Evolutionary conservation across 2,113 vertebrate genomes (phyloP).

Genomic region (Hemicordylus capensis): DNA sequence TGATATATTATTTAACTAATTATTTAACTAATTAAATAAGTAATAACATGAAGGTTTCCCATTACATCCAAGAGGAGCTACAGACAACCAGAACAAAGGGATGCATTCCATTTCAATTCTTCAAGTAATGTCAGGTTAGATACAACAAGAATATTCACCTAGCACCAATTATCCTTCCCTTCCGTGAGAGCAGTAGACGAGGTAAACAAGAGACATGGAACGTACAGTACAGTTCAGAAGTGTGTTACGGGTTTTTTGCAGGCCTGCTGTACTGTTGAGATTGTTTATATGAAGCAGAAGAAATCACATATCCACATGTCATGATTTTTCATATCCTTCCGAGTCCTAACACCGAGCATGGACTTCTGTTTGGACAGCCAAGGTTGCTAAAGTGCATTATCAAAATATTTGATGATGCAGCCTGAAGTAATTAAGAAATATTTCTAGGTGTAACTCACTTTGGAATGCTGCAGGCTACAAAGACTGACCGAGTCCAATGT

Average conservation of each 20-base stretch:
- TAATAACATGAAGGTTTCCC: too few species aligned
- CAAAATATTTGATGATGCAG: conserved; percentile 14
- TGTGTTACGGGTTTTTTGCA: not conserved
- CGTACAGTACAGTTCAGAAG: not conserved
- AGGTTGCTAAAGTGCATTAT: conserved; percentile 17
- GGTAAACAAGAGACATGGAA: not conserved
- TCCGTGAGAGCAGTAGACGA: not conserved
- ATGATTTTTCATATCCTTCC: conserved; percentile 13
- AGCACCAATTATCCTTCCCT: not conserved
- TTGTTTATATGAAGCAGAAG: conserved; percentile 3
- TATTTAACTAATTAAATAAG: too few species aligned
- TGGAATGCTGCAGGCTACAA: not conserved
- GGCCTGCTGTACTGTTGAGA: not conserved
- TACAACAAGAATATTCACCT: not conserved
- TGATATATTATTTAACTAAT: too few species aligned
- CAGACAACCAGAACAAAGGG: not conserved
- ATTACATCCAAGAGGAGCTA: not conserved
- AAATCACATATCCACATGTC: not conserved
- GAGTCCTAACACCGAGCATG: not conserved
- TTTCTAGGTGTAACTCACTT: not conserved
- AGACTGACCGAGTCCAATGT: not conserved
- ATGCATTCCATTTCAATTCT: not conserved
- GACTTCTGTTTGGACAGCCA: not conserved
- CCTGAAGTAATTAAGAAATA: not conserved
- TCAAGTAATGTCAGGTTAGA: not conserved